phyloP scores from a whole-genome alignment of 2,888 invertebrate species.

The Sarcophaga rosellei region DNA sequence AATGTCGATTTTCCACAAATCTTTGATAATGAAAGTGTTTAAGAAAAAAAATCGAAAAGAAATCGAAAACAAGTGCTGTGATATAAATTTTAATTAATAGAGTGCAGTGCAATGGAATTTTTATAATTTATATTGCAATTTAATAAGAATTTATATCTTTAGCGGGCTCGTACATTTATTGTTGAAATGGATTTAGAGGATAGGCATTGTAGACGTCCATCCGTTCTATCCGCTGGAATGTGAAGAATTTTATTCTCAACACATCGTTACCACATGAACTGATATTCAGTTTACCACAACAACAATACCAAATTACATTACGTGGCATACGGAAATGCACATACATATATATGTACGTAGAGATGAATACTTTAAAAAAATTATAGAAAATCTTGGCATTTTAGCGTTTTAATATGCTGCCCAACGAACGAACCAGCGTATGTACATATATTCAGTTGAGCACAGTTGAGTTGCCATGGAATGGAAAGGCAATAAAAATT shows the following conservation, averaged over 20 bases:
- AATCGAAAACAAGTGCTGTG: constrained; percentile 35
- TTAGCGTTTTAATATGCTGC: too few species aligned
- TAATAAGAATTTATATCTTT: background rate
- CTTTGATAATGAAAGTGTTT: constrained; percentile 31
- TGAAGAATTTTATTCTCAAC: constrained; percentile 45
- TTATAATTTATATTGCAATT: constrained; percentile 56
- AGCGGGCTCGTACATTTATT: background rate
- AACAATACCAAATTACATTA: constrained; percentile 7
- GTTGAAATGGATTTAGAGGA: too few species aligned
- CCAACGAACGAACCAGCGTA: constrained; percentile 41
- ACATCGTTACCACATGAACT: constrained; percentile 42
- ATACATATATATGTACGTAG: constrained; percentile 28
- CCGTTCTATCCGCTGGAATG: constrained; percentile 21
- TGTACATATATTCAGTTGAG: constrained; percentile 5
- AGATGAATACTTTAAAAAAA: background rate
- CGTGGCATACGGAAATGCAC: constrained; percentile 48
- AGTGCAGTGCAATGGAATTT: background rate
- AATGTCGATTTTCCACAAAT: constrained; percentile 41
- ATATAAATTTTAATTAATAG: constrained; percentile 58
- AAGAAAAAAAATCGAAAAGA: too few species aligned
- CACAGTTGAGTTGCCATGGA: background rate
- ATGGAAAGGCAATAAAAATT: constrained; percentile 35
- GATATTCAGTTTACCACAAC: constrained; percentile 7
- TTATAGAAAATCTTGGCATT: too few species aligned
- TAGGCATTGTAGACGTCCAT: background rate